A percentile compares a stretch with the other conserved stretches of the same genome.
phyloP scores from a whole-genome alignment of 1,140 invertebrate species.

The Lepidotrigona ventralis region DNA sequence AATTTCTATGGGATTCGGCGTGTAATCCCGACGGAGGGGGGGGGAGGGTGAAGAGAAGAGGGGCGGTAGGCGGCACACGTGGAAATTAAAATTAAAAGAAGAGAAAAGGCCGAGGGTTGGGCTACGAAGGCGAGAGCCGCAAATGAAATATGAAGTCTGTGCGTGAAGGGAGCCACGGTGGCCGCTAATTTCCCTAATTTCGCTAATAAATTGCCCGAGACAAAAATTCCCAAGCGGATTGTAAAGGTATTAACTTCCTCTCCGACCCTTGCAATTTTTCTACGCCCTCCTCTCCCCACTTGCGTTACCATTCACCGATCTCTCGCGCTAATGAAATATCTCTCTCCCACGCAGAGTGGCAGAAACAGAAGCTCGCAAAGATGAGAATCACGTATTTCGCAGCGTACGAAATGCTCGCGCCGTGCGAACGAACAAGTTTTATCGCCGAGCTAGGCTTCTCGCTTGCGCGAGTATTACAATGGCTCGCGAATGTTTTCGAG shows the following conservation, averaged over 20 bases:
- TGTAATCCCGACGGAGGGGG: not conserved
- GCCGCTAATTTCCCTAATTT: slow-evolving; percentile 73
- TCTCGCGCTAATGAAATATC: not conserved
- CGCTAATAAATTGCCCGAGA: slow-evolving; percentile 70
- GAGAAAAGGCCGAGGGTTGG: not conserved
- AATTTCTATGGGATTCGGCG: slow-evolving; percentile 26
- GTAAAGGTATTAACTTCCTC: slow-evolving; percentile 71
- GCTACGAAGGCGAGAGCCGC: not conserved
- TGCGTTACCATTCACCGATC: not conserved
- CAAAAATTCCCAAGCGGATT: slow-evolving; percentile 69
- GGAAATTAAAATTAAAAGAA: slow-evolving; percentile 42
- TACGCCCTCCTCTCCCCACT: slow-evolving; percentile 2
- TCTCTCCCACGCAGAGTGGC: too few species aligned
- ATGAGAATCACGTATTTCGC: not conserved
- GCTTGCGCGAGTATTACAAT: not conserved
- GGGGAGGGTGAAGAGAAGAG: too few species aligned
- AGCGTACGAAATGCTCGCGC: too few species aligned
- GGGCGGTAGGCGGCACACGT: not conserved
- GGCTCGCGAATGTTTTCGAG: not conserved
- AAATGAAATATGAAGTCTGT: slow-evolving; percentile 57
- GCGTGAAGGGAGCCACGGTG: slow-evolving; percentile 47
- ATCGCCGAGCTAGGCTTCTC: not conserved
- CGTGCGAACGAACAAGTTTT: not conserved
- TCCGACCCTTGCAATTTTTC: slow-evolving; percentile 47
- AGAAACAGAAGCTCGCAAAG: not conserved